These are phyloP conservation scores for Aldabrachelys gigantea DNA, from an alignment of 2,113 vertebrate species.

Conservation along the genomic window DNA sequence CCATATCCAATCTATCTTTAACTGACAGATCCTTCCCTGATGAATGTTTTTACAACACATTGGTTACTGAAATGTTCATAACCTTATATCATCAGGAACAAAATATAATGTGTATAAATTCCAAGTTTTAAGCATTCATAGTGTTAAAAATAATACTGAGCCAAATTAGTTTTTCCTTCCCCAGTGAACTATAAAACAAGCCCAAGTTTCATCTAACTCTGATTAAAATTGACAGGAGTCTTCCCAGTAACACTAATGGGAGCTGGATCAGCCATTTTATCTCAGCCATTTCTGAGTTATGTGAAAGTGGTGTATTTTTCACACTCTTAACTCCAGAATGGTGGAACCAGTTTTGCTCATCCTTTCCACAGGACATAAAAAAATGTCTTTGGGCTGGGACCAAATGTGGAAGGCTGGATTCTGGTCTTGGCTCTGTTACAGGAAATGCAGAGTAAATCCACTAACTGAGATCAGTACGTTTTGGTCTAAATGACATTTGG, in stretches of 20 bases:
- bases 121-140: neutral
- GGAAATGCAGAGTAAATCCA: fast-evolving
- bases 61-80: neutral
- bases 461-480: neutral
- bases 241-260: neutral
- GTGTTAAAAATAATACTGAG: neutral
- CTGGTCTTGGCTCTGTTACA: neutral
- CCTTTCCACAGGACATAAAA: neutral
- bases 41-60: neutral
- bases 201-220: neutral
- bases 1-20: neutral
- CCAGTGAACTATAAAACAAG: neutral
- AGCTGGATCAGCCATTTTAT: constrained; percentile 20
- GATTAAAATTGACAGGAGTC: neutral
- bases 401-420: fast-evolving
- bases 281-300: neutral
- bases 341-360: neutral
- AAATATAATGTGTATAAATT: neutral
- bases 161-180: constrained; percentile 21
- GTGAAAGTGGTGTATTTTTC: neutral
- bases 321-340: neutral
- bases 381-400: neutral
- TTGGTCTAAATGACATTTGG: neutral
- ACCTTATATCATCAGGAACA: neutral
- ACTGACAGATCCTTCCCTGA: constrained; percentile 15